These are phyloP conservation scores for Drosophila monieri DNA, from an alignment of 2,888 invertebrate genomes.

Conservation along the genomic window DNA sequence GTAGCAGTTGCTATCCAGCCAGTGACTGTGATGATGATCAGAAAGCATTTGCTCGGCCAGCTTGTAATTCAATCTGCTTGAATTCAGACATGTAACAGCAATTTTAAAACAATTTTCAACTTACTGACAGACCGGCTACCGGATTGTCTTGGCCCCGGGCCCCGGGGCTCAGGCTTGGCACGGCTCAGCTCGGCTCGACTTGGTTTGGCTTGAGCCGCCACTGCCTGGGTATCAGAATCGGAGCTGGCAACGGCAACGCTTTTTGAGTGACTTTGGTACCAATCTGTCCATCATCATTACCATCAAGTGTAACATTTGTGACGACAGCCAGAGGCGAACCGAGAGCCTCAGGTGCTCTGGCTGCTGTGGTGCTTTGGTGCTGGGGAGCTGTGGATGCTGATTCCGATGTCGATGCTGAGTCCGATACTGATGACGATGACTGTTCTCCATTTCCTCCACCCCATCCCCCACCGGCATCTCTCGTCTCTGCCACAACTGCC, in stretches of 20 bases:
- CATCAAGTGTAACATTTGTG: constrained; percentile 81
- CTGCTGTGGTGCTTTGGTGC: constrained; percentile 18
- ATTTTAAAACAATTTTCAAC: constrained; percentile 83
- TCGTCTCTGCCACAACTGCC: constrained; percentile 11
- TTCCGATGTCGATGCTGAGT: constrained; percentile 21
- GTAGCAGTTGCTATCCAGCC: constrained; percentile 26
- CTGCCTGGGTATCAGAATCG: constrained; percentile 46
- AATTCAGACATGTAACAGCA: constrained; percentile 83
- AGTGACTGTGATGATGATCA: constrained; percentile 52
- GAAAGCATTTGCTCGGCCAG: constrained; percentile 66
- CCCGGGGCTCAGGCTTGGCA: constrained; percentile 1
- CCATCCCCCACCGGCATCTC: constrained; percentile 8
- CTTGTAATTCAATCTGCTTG: constrained; percentile 82
- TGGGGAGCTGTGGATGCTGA: constrained; percentile 27
- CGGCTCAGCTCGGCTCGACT: constrained; percentile 1
- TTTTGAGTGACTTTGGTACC: constrained; percentile 82
- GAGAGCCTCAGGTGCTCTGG: constrained; percentile 43
- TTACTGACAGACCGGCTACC: constrained; percentile 82
- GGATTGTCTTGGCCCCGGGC: constrained; percentile 68
- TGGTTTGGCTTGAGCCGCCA: constrained; percentile 39
- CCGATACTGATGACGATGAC: constrained; percentile 31
- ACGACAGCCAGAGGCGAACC: constrained; percentile 75
- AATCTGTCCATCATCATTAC: constrained; percentile 83
- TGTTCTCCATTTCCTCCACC: background rate
- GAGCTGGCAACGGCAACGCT: constrained; percentile 64